Evolutionary conservation across 2,888 invertebrate genomes (phyloP).

Genomic region (Apodemia duryi): DNA sequence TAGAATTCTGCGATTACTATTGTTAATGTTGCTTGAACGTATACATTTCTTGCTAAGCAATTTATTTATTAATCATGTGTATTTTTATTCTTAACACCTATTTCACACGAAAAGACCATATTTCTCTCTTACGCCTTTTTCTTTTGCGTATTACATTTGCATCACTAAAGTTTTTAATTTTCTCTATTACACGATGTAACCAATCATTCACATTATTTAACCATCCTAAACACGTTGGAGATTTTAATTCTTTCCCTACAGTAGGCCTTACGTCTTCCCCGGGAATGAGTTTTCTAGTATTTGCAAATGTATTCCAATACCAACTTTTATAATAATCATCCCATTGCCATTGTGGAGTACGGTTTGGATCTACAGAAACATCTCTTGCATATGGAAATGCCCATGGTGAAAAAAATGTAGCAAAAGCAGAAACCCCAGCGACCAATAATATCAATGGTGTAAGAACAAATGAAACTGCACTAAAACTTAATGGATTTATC

Average conservation of each 20-base stretch:
- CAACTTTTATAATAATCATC: constrained; percentile 77
- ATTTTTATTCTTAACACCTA: constrained; percentile 26
- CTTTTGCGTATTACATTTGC: constrained; percentile 40
- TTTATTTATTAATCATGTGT: neutral
- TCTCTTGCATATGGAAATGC: constrained; percentile 71
- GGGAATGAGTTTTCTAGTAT: constrained; percentile 45
- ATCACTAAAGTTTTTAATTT: constrained; percentile 27
- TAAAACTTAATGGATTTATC: constrained; percentile 79
- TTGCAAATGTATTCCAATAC: constrained; percentile 60
- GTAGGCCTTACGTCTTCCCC: constrained; percentile 37
- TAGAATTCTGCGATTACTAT: too few relatives aligned
- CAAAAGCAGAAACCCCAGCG: constrained; percentile 80
- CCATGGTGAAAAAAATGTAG: constrained; percentile 80
- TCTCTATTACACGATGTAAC: constrained; percentile 23
- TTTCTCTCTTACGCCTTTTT: constrained; percentile 54
- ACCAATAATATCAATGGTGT: constrained; percentile 82
- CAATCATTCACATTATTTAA: constrained; percentile 11
- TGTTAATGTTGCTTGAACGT: neutral
- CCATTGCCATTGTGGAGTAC: constrained; percentile 79
- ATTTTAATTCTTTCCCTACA: constrained; percentile 20
- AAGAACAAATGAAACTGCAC: constrained; percentile 79
- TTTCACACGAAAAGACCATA: constrained; percentile 49
- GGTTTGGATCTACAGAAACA: constrained; percentile 55
- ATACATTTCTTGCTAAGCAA: neutral
- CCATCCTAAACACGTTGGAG: neutral